Percentiles rank a stretch among this genome's conserved stretches.
These are phyloP conservation scores for Melanogrammus aeglefinus DNA, from an alignment of 2,797 vertebrate genomes.

Conservation along the genomic window DNA sequence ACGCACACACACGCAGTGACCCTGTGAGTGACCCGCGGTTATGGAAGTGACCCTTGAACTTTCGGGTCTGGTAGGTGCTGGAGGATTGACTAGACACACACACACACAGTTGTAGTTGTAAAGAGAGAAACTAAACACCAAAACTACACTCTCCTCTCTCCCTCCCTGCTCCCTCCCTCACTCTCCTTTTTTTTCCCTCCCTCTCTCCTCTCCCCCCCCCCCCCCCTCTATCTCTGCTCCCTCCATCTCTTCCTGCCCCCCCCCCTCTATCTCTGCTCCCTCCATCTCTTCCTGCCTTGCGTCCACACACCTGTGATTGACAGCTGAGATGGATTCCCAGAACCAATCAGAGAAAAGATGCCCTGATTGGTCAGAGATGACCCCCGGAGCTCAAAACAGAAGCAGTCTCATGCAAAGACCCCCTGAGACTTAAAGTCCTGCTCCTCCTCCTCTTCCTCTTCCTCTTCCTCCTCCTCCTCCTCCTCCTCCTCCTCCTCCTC, in stretches of 20 bases:
- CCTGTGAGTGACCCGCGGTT: constrained; percentile 41
- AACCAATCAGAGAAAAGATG: neutral
- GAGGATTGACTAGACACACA: constrained; percentile 28
- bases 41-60: constrained; percentile 50
- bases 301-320: neutral
- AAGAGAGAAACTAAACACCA: too few relatives aligned
- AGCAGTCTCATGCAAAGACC: too few relatives aligned
- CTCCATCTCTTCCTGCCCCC: neutral
- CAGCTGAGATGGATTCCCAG: neutral
- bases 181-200: too few relatives aligned
- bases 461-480: too few relatives aligned
- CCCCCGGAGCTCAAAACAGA: too few relatives aligned
- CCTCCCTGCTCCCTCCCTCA: too few relatives aligned
- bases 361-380: neutral
- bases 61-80: constrained; percentile 28
- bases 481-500: too few relatives aligned
- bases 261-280: neutral
- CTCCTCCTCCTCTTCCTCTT: too few relatives aligned
- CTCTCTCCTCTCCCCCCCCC: too few relatives aligned
- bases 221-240: neutral
- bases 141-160: neutral
- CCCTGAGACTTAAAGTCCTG: too few relatives aligned
- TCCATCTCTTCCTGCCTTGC: neutral
- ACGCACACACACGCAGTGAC: constrained; percentile 41
- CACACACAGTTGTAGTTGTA: too few relatives aligned